Percentiles rank a stretch among this genome's conserved stretches.
Conservation (phyloP, 2,888 invertebrate species). For the Dolichomitus sp. region DNA sequence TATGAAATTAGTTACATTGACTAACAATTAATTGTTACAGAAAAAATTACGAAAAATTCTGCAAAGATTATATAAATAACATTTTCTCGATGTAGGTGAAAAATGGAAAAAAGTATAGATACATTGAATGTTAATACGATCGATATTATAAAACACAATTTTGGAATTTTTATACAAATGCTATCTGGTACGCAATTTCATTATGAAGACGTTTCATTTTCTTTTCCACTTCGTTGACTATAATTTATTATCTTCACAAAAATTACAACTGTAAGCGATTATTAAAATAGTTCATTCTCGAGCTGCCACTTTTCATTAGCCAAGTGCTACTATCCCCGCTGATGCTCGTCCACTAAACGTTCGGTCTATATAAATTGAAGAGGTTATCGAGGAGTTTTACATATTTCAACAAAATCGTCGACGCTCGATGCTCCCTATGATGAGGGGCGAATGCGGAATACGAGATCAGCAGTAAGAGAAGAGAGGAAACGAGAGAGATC, state of each 20-base stretch:
- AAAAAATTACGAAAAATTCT: not conserved
- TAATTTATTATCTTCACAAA: not conserved
- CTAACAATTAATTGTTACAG: too few relatives aligned
- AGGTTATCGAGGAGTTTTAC: slow-evolving; percentile 85
- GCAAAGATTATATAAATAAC: not conserved
- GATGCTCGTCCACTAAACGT: slow-evolving; percentile 62
- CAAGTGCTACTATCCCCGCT: slow-evolving; percentile 31
- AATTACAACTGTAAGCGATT: slow-evolving; percentile 25
- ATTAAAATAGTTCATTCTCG: slow-evolving; percentile 35
- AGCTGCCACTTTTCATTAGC: slow-evolving; percentile 78
- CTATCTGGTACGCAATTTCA: not conserved
- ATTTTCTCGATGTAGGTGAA: not conserved
- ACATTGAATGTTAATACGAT: not conserved
- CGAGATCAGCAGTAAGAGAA: slow-evolving; percentile 31
- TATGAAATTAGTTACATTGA: too few relatives aligned
- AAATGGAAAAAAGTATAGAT: too few relatives aligned
- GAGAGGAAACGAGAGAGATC: slow-evolving; percentile 63
- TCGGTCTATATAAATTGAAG: slow-evolving; percentile 85
- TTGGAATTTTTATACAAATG: not conserved
- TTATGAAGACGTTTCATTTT: not conserved
- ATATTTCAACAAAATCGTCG: slow-evolving; percentile 83
- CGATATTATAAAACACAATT: not conserved
- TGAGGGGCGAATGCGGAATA: slow-evolving; percentile 46
- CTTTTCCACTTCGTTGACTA: not conserved
- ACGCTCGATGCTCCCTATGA: slow-evolving; percentile 66